A percentile compares a stretch with the other conserved stretches of the same genome.
Evolutionary conservation across 2,888 invertebrate genomes (phyloP).

Genomic region (Hyppa rectilinea): DNA sequence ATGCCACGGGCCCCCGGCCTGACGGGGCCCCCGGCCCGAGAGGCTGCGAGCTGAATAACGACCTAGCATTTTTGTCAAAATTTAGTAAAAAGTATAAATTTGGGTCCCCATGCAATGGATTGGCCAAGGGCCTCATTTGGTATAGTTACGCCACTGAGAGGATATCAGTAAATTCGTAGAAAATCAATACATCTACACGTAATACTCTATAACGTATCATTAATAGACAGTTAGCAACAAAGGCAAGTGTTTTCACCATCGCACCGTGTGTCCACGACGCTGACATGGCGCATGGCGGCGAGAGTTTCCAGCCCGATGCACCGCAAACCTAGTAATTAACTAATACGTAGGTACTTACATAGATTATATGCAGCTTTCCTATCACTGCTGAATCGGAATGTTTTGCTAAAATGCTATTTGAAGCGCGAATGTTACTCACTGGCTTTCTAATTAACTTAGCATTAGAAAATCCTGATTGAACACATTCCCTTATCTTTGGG

Average conservation of each 20-base stretch:
- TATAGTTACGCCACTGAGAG: no score
- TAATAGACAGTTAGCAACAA: slow-evolving; percentile 41
- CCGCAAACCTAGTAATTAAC: slow-evolving; percentile 71
- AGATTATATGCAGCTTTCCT: slow-evolving; percentile 69
- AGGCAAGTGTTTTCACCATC: slow-evolving; percentile 81
- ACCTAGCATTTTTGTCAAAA: no score
- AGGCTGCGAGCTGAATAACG: no score
- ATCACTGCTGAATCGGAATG: slow-evolving; percentile 59
- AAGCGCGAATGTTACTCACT: slow-evolving; percentile 34
- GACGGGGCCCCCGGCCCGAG: no score
- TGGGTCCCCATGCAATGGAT: no score
- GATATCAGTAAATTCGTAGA: neutral
- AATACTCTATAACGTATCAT: slow-evolving; percentile 7
- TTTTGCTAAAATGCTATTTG: slow-evolving; percentile 40
- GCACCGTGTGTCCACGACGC: slow-evolving; percentile 66
- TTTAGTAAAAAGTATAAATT: no score
- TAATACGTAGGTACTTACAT: slow-evolving; percentile 61
- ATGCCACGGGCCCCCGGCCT: no score
- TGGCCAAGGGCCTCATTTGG: no score
- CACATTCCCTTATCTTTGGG: neutral
- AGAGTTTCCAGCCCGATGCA: slow-evolving; percentile 82
- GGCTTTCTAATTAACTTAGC: slow-evolving; percentile 26
- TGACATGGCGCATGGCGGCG: slow-evolving; percentile 56
- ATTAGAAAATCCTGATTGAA: neutral
- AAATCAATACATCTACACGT: slow-evolving; percentile 2